Evolutionary conservation across 53 echinoderm and acorn worm genomes (phyloP).

Genomic region (Patiria pectinifera): DNA sequence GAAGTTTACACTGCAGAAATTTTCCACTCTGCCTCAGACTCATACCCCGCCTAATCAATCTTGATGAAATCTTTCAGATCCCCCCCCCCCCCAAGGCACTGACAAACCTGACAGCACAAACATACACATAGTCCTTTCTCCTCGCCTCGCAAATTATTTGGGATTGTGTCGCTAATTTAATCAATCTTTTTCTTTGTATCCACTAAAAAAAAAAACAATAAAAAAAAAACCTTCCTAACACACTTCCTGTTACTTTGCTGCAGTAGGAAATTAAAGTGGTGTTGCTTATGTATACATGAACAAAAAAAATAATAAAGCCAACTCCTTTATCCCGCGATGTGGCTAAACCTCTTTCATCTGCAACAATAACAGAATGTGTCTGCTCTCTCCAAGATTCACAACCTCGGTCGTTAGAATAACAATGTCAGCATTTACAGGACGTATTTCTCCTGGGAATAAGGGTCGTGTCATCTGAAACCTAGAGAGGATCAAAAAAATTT

Average conservation of each 20-base stretch:
- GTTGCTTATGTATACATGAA: neutral
- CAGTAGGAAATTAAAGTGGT: neutral
- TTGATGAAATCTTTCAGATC: neutral
- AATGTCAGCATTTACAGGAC: conserved; percentile 29
- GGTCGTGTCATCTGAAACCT: conserved; percentile 31
- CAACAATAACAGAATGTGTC: conserved; percentile 49
- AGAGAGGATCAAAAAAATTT: neutral
- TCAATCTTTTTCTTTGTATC: neutral
- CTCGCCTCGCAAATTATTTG: conserved; percentile 23
- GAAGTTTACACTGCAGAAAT: neutral
- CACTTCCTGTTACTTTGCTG: neutral
- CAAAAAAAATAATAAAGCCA: neutral
- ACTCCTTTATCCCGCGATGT: neutral
- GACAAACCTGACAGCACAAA: neutral
- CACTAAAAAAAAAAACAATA: neutral
- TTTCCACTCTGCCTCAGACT: neutral
- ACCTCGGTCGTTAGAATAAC: conserved; percentile 27
- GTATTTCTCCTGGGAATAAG: neutral
- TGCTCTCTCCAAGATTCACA: neutral
- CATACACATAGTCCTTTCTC: neutral
- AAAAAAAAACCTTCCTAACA: neutral
- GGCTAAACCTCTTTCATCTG: neutral
- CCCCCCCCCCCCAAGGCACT: neutral
- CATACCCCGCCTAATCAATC: neutral
- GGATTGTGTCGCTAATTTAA: conserved; percentile 16